A percentile compares a stretch with the other conserved stretches of the same genome.
These are phyloP conservation scores for Druceiella hillmani DNA, from an alignment of 2,888 invertebrate species.

Conservation along the genomic window DNA sequence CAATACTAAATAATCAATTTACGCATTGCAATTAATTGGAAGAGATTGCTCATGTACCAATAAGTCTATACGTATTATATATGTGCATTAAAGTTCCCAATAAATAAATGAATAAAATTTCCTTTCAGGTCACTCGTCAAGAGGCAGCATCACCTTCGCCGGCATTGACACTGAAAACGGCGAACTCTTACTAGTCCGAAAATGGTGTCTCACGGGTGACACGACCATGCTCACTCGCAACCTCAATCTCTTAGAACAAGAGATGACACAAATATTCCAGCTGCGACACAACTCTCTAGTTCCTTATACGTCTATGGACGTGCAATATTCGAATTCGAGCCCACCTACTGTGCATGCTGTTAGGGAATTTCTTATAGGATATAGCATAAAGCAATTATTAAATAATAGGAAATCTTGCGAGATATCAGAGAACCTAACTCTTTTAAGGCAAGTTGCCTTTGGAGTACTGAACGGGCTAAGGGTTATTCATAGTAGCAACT, in stretches of 20 bases:
- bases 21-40: too few relatives aligned
- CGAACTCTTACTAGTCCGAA: constrained; percentile 64
- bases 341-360: constrained; percentile 55
- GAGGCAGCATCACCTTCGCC: constrained; percentile 67
- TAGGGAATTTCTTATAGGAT: constrained; percentile 60
- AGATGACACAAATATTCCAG: constrained; percentile 64
- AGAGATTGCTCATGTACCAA: too few relatives aligned
- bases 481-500: constrained; percentile 74
- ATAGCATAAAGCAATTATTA: constrained; percentile 33
- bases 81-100: not conserved
- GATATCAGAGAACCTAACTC: constrained; percentile 32
- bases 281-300: constrained; percentile 67
- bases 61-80: not conserved
- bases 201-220: constrained; percentile 61
- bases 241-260: constrained; percentile 67
- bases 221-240: constrained; percentile 41
- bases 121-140: constrained; percentile 61
- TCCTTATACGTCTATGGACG: constrained; percentile 69
- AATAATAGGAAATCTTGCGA: constrained; percentile 32
- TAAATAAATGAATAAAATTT: constrained; percentile 1
- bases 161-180: constrained; percentile 73
- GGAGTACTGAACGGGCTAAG: constrained; percentile 71
- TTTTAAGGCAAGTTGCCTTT: constrained; percentile 60
- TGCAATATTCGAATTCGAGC: constrained; percentile 54
- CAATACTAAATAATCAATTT: too few relatives aligned